Evolutionary conservation across 2,113 vertebrate species (phyloP).

Genomic region (Oenanthe melanoleuca): DNA sequence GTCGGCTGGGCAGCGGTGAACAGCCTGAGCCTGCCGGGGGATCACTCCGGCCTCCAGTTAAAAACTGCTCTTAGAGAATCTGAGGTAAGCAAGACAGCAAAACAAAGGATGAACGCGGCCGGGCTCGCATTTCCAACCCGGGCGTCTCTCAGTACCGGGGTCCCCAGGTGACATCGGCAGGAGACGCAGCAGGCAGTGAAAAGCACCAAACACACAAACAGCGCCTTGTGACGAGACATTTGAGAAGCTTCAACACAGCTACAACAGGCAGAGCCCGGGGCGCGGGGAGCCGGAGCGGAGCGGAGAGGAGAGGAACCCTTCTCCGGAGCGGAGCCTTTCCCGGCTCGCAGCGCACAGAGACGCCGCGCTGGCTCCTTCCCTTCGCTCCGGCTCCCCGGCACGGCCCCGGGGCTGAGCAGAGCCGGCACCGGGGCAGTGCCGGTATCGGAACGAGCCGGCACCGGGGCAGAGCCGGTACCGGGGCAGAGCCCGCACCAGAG

Average conservation of each 20-base stretch:
- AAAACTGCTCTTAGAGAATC: not conserved
- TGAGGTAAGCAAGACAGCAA: not conserved
- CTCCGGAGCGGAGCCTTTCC: not conserved
- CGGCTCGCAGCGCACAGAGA: accelerated
- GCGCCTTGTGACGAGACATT: not conserved
- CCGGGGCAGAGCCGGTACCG: not conserved
- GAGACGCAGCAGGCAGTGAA: not conserved
- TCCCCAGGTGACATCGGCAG: not conserved
- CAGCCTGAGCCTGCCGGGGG: not conserved
- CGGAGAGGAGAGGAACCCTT: no score
- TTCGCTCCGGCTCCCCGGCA: not conserved
- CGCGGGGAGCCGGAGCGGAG: not conserved
- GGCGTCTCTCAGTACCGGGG: not conserved
- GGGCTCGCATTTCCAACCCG: not conserved
- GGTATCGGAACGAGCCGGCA: not conserved
- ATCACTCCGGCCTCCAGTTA: not conserved
- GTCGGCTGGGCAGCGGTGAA: not conserved
- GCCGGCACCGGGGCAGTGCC: no score
- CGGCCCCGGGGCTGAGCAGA: not conserved
- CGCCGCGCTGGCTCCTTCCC: not conserved
- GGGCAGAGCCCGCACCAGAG: not conserved
- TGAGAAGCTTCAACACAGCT: accelerated
- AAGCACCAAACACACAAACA: not conserved
- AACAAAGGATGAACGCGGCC: not conserved
- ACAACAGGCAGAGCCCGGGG: not conserved